These are phyloP conservation scores for Psephotus haematonotus DNA, from an alignment of 2,113 vertebrate genomes.

Conservation along the genomic window DNA sequence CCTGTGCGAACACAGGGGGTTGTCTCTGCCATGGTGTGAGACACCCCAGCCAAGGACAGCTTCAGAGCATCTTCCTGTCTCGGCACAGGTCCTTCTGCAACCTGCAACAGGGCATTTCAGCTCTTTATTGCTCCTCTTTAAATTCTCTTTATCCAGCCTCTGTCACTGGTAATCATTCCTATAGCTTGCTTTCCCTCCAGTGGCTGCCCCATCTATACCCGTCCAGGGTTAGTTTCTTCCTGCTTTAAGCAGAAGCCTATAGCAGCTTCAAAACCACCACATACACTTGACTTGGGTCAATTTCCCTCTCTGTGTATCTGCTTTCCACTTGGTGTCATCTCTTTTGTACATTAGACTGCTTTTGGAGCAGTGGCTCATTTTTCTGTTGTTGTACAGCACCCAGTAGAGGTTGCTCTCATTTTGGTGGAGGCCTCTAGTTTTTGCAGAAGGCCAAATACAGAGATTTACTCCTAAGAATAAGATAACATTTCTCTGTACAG, in stretches of 20 bases:
- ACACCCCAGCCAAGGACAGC: not conserved
- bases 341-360: not conserved
- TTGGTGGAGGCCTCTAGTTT: not conserved
- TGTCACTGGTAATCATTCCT: not conserved
- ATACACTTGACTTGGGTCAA: not conserved
- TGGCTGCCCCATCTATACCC: not conserved
- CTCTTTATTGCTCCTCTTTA: not conserved
- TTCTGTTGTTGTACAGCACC: not conserved
- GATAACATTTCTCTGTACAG: not conserved
- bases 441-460: not conserved
- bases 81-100: fast-evolving
- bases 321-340: not conserved
- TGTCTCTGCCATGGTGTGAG: not conserved
- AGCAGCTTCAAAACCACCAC: not conserved
- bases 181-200: not conserved
- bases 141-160: not conserved
- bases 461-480: not conserved
- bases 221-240: not conserved
- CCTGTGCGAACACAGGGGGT: no score
- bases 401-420: not conserved
- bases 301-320: not conserved
- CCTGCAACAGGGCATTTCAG: not conserved
- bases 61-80: not conserved
- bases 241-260: not conserved
- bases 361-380: not conserved